Evolutionary conservation across 2,888 invertebrate genomes (phyloP).

Genomic region (Cephus runcator): DNA sequence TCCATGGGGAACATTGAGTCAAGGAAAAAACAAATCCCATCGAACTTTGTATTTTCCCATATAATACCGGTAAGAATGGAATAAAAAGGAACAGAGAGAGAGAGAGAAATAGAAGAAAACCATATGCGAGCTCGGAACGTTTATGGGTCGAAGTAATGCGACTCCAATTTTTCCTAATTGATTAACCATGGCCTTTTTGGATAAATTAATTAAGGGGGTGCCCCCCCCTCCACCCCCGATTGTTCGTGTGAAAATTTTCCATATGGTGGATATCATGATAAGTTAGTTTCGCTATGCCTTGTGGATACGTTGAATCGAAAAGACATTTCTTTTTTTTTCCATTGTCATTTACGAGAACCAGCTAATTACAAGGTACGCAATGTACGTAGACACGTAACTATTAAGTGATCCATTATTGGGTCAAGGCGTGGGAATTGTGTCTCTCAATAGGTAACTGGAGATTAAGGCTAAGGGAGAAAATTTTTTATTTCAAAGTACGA

Average conservation of each 20-base stretch:
- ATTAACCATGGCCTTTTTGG: background rate
- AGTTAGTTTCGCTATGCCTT: background rate
- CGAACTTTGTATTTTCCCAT: background rate
- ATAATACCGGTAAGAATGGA: background rate
- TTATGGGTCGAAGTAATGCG: background rate
- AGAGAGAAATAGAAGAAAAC: slow-evolving; percentile 4
- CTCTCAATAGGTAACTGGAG: background rate
- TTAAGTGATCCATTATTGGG: slow-evolving; percentile 5
- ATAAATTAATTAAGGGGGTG: background rate
- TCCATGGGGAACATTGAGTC: background rate
- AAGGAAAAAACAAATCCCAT: background rate
- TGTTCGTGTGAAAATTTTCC: no score
- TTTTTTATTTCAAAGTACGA: background rate
- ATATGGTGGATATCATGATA: no score
- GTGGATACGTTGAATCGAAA: background rate
- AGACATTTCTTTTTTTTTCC: background rate
- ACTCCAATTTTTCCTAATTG: background rate
- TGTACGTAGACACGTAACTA: background rate
- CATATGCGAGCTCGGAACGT: slow-evolving; percentile 4
- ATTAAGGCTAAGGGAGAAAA: background rate
- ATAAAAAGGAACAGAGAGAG: background rate
- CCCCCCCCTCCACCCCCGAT: no score
- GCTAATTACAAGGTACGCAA: background rate
- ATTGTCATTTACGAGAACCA: background rate
- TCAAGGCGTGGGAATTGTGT: slow-evolving; percentile 17